Conservation (phyloP, 2,797 vertebrate species). For the Crocidura indochinensis region DNA sequence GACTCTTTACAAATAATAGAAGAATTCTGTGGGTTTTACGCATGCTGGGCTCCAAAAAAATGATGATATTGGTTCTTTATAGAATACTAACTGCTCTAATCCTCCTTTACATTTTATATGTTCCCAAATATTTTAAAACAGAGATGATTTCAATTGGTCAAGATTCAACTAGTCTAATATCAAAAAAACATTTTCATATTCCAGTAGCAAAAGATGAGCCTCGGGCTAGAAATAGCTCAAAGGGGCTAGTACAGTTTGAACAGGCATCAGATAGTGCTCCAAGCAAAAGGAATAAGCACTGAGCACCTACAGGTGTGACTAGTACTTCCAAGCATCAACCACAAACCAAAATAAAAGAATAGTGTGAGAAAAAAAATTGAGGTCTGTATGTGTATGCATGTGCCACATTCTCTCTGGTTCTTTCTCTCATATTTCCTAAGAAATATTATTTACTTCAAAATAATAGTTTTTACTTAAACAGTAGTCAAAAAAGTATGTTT, state of each 20-base stretch:
- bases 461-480: neutral
- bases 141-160: constrained; percentile 15
- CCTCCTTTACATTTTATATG: neutral
- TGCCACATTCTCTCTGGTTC: too few species aligned
- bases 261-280: too few species aligned
- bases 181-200: neutral
- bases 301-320: too few species aligned
- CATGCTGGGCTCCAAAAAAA: constrained; percentile 18
- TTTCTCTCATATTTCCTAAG: too few species aligned
- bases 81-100: neutral
- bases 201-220: neutral
- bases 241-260: too few species aligned
- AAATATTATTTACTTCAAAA: too few species aligned
- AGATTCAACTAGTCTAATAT: neutral
- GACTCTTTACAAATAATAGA: neutral
- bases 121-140: constrained; percentile 28
- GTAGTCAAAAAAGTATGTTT: neutral
- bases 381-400: too few species aligned
- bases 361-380: constrained; percentile 9
- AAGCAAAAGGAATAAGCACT: too few species aligned
- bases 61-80: constrained; percentile 43
- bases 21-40: constrained; percentile 6
- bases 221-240: too few species aligned
- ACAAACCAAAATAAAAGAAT: too few species aligned
- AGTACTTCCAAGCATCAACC: too few species aligned